Conservation (phyloP, 2,113 vertebrate species). For the Oryctolagus cuniculus region mOryCun1.1 NC_091449.1:39545001-39545500, state of each 20-base stretch:
- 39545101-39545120: neutral
- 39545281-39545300: no score
- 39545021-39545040: neutral
- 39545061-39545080: neutral
- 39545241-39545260: no score
- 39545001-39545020: no score
- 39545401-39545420: neutral
- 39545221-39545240: no score
- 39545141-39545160: neutral
- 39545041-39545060: neutral
- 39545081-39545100: neutral
- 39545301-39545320: no score
- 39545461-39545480: neutral
- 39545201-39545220: no score
- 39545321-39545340: neutral
- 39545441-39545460: rapidly evolving
- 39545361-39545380: rapidly evolving
- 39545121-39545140: rapidly evolving
- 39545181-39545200: neutral
- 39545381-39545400: rapidly evolving
- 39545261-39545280: no score
- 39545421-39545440: no score
- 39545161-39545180: neutral
- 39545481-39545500: neutral
- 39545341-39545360: neutral